Evolutionary conservation across 2,797 vertebrate genomes (phyloP).

Genomic region (Oceanodroma leucorhoa): DNA sequence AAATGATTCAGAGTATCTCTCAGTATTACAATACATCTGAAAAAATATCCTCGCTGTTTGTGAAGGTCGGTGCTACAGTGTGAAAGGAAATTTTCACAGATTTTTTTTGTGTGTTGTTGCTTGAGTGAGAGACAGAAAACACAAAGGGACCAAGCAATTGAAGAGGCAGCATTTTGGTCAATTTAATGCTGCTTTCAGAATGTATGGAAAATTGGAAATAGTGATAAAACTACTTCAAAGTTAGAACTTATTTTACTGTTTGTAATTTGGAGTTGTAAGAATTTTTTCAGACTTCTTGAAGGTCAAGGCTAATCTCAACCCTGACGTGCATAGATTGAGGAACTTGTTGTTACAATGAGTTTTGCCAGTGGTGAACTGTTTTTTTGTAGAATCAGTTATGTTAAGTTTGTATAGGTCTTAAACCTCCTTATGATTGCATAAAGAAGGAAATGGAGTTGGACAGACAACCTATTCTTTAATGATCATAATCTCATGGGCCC

Average conservation of each 20-base stretch:
- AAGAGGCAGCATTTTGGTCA: background rate
- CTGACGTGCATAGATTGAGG: accelerated
- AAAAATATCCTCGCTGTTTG: conserved; percentile 92
- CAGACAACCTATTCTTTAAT: background rate
- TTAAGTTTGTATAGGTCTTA: background rate
- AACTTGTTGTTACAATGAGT: background rate
- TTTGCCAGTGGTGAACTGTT: background rate
- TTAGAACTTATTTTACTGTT: background rate
- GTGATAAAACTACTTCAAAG: background rate
- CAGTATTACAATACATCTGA: conserved; percentile 94
- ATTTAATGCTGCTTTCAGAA: background rate
- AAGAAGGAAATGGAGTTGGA: background rate
- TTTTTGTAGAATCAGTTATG: background rate
- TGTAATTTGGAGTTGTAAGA: background rate
- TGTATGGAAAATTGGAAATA: background rate
- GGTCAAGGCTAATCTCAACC: background rate
- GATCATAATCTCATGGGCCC: background rate
- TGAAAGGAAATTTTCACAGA: background rate
- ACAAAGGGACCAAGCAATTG: background rate
- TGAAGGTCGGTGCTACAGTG: conserved; percentile 80
- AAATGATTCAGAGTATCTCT: conserved; percentile 92
- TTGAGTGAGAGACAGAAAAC: background rate
- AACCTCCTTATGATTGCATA: background rate
- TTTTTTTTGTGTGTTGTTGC: background rate
- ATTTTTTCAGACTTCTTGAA: background rate